Conservation (phyloP, 2,797 vertebrate genomes). For the Arctocebus calabarensis region DNA sequence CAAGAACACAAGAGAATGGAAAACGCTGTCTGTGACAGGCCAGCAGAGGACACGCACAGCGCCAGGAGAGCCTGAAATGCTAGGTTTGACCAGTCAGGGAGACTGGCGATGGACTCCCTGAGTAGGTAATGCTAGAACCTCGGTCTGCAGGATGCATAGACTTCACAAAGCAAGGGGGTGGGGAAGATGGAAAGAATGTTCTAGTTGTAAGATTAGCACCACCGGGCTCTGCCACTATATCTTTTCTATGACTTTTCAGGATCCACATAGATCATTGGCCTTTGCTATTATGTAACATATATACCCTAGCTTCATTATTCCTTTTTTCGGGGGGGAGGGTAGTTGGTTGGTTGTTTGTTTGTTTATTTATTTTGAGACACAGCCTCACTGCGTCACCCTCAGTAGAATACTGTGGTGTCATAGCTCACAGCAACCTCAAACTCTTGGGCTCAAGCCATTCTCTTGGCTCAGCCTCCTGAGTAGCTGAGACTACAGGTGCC, state of each 20-base stretch:
- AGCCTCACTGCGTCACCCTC: too few relatives aligned
- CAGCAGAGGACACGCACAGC: rapidly evolving
- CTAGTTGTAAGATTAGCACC: neutral
- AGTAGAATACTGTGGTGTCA: too few relatives aligned
- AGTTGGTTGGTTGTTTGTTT: neutral
- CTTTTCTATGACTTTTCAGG: neutral
- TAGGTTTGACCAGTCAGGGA: neutral
- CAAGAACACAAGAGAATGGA: neutral
- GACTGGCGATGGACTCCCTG: neutral
- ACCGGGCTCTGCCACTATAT: neutral
- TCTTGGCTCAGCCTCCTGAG: too few relatives aligned
- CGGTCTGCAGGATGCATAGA: neutral
- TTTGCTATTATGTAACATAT: neutral
- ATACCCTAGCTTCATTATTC: neutral
- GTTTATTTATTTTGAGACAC: neutral
- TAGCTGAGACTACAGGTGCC: too few relatives aligned
- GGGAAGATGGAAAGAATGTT: neutral
- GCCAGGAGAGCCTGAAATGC: neutral
- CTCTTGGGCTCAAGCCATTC: too few relatives aligned
- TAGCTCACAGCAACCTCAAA: too few relatives aligned
- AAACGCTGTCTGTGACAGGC: neutral
- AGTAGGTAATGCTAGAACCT: neutral
- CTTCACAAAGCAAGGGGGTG: neutral
- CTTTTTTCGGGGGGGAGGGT: neutral
- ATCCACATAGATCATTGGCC: neutral